A percentile compares a stretch with the other conserved stretches of the same genome.
Evolutionary conservation across 1,140 invertebrate species (phyloP).

Genomic region (Aplysia californica): DNA sequence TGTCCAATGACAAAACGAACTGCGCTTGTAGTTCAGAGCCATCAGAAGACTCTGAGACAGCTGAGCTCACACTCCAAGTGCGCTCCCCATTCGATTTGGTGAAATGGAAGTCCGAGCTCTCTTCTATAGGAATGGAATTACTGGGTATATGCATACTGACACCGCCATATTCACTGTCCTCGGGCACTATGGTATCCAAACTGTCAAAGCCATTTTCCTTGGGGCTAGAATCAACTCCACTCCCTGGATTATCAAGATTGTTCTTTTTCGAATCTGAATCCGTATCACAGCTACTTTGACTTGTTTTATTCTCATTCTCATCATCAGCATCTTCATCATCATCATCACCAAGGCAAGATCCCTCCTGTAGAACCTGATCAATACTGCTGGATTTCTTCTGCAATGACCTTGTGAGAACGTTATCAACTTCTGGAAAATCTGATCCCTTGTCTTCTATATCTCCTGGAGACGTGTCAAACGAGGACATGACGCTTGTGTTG

Average conservation of each 20-base stretch:
- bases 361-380: conserved; percentile 43
- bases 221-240: too few species aligned
- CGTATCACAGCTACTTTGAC: too few species aligned
- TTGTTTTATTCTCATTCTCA: conserved; percentile 23
- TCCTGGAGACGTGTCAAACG: conserved; percentile 38
- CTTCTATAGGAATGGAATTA: too few species aligned
- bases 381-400: conserved; percentile 47
- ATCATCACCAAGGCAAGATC: background rate
- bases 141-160: too few species aligned
- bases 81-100: too few species aligned
- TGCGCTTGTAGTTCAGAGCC: conserved; percentile 38
- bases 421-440: conserved; percentile 47
- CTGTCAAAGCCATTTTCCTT: too few species aligned
- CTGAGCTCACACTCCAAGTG: conserved; percentile 1
- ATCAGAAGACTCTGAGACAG: background rate
- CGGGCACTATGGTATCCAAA: too few species aligned
- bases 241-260: too few species aligned
- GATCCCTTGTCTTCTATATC: conserved; percentile 39
- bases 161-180: too few species aligned
- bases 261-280: too few species aligned
- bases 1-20: conserved; percentile 55
- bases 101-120: too few species aligned
- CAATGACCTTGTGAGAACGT: conserved; percentile 41
- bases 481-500: conserved; percentile 26
- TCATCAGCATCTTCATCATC: conserved; percentile 31